Evolutionary conservation across 2,888 invertebrate genomes (phyloP).

Genomic region (Camptogramma bilineatum): DNA sequence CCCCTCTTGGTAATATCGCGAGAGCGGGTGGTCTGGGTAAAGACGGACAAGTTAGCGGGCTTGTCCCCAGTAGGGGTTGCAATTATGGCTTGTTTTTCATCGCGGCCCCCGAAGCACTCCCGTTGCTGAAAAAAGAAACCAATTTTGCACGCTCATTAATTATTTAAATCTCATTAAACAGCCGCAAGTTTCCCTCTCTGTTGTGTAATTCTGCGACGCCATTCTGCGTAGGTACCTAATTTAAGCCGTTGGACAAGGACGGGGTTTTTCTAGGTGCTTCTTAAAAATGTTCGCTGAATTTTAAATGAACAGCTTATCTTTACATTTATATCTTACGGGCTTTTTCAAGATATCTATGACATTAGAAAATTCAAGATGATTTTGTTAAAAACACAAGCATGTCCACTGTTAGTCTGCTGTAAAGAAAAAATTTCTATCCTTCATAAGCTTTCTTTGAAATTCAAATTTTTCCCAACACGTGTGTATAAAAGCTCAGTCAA

Average conservation of each 20-base stretch:
- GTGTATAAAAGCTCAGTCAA: constrained; percentile 22
- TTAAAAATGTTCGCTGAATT: constrained; percentile 33
- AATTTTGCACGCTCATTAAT: constrained; percentile 85
- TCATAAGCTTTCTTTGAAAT: constrained; percentile 10
- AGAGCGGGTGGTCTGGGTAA: constrained; percentile 40
- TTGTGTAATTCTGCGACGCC: constrained; percentile 73
- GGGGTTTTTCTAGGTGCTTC: constrained; percentile 39
- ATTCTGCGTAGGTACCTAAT: constrained; percentile 61
- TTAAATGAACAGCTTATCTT: constrained; percentile 26
- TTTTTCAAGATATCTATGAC: not conserved
- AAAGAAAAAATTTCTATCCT: constrained; percentile 3
- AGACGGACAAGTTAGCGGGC: constrained; percentile 51
- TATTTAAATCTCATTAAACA: constrained; percentile 86
- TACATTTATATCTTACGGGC: constrained; percentile 3
- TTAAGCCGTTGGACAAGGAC: constrained; percentile 65
- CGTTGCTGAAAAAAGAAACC: constrained; percentile 79
- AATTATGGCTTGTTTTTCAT: constrained; percentile 79
- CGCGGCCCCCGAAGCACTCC: constrained; percentile 68
- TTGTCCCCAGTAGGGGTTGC: constrained; percentile 70
- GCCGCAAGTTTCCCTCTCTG: constrained; percentile 76
- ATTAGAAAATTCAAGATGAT: not conserved
- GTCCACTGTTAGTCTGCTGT: not conserved
- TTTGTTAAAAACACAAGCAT: not conserved
- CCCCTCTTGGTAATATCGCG: constrained; percentile 54
- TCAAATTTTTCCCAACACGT: constrained; percentile 2